These are phyloP conservation scores for Liopterus haemorrhoidalis DNA, from an alignment of 2,888 invertebrate genomes.

Conservation along the genomic window DNA sequence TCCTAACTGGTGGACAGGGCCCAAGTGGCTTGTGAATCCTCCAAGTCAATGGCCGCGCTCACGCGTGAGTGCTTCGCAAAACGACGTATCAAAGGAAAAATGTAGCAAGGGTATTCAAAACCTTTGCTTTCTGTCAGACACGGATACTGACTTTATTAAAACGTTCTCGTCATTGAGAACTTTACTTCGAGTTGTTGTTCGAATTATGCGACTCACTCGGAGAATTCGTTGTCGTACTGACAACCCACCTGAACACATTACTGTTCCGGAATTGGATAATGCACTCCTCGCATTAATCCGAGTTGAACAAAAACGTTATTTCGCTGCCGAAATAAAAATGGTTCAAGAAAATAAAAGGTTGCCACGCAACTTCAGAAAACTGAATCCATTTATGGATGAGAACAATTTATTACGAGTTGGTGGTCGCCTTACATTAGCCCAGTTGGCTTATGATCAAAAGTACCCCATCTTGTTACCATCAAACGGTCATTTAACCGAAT, in stretches of 20 bases:
- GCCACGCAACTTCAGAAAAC: neutral
- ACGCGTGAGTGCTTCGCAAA: too few relatives aligned
- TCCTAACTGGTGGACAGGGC: too few relatives aligned
- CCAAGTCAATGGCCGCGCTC: too few relatives aligned
- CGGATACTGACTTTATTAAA: too few relatives aligned
- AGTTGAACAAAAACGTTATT: neutral
- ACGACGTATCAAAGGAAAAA: too few relatives aligned
- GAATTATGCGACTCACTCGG: too few relatives aligned
- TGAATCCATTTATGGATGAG: neutral
- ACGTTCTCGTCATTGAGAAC: too few relatives aligned
- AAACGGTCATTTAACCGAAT: neutral
- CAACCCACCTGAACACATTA: neutral
- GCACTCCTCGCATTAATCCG: neutral
- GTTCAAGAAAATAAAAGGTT: neutral
- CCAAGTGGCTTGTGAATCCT: too few relatives aligned
- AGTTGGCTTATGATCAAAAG: neutral
- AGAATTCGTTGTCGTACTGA: too few relatives aligned
- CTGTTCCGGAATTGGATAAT: neutral
- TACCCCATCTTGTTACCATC: neutral
- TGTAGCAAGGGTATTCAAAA: too few relatives aligned
- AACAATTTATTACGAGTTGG: neutral
- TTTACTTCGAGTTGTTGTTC: too few relatives aligned
- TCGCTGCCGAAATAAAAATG: neutral
- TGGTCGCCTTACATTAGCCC: neutral
- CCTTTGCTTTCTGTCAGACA: too few relatives aligned